Evolutionary conservation across 2,113 vertebrate species (phyloP).

Genomic region (Psophia crepitans): DNA sequence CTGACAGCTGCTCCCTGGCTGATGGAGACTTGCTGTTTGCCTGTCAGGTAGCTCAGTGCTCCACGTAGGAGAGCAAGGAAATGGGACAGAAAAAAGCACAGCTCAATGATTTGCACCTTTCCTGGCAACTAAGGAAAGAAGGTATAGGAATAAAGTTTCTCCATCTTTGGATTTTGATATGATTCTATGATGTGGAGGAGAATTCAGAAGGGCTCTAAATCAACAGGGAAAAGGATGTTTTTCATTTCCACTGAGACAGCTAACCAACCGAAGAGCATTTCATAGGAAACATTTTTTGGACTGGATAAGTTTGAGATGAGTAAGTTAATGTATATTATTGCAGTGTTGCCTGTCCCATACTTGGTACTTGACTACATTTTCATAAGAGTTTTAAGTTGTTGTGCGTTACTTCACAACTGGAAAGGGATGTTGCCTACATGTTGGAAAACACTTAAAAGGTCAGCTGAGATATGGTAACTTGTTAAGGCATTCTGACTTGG

Average conservation of each 20-base stretch:
- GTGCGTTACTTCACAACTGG: neutral
- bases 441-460: neutral
- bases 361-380: neutral
- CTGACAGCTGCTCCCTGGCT: neutral
- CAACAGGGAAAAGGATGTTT: neutral
- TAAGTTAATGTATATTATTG: neutral
- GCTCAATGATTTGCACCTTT: neutral
- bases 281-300: neutral
- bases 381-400: neutral
- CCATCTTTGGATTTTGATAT: neutral
- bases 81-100: neutral
- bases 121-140: neutral
- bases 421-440: neutral
- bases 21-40: neutral
- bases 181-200: neutral
- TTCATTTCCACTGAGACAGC: neutral
- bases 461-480: neutral
- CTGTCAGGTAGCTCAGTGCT: neutral
- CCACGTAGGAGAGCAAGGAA: neutral
- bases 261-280: neutral
- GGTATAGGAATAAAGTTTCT: neutral
- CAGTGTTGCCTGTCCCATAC: neutral
- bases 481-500: neutral
- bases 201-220: neutral
- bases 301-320: neutral